Conservation (phyloP, 1,140 invertebrate species). For the Hyposmocoma kahamanoa region DNA sequence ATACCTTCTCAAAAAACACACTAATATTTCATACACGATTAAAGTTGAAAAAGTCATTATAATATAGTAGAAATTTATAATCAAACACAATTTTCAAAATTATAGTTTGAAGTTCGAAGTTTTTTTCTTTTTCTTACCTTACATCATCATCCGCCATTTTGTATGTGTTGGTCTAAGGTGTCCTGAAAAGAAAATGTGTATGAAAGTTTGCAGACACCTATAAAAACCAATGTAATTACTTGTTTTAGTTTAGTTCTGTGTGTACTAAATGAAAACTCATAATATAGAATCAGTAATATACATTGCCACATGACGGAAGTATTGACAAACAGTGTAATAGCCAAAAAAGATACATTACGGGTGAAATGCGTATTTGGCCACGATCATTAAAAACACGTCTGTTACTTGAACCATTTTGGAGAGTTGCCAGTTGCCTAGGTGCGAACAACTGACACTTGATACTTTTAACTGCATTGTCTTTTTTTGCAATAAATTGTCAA, state of each 20-base stretch:
- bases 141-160: slow-evolving; percentile 93
- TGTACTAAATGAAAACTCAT: no score
- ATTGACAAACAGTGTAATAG: background rate
- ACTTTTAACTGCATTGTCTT: slow-evolving; percentile 21
- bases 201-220: background rate
- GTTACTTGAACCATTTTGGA: slow-evolving; percentile 43
- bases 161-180: slow-evolving; percentile 67
- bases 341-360: background rate
- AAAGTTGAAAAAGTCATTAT: no score
- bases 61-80: background rate
- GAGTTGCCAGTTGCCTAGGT: slow-evolving; percentile 26
- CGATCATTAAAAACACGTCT: slow-evolving; percentile 22
- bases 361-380: slow-evolving; percentile 39
- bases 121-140: slow-evolving; percentile 76
- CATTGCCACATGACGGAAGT: no score
- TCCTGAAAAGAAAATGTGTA: slow-evolving; percentile 48
- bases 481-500: no score
- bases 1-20: no score
- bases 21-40: no score
- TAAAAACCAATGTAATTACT: no score
- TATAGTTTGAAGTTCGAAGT: no score
- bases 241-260: no score
- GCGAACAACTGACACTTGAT: slow-evolving; percentile 47
- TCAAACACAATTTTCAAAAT: background rate
- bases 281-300: no score